Percentiles rank a stretch among this genome's conserved stretches.
phyloP scores from a whole-genome alignment of 1,140 invertebrate species.

The Caligus rogercresseyi region DNA sequence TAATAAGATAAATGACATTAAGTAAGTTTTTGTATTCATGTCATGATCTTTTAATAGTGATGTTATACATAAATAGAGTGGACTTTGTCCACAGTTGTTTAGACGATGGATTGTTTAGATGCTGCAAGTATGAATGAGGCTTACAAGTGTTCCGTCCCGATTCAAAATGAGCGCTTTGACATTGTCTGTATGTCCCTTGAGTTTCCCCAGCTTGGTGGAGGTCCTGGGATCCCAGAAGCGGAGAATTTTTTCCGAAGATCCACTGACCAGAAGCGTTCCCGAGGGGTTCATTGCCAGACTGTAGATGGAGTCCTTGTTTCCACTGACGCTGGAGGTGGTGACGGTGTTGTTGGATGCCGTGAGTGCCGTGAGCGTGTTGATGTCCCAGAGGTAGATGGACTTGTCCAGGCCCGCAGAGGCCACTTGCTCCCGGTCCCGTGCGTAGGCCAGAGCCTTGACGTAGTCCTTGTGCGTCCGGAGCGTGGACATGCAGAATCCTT shows the following conservation, averaged over 20 bases:
- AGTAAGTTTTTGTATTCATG: no score
- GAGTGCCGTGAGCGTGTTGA: slow-evolving; percentile 88
- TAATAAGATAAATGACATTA: no score
- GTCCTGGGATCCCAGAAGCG: slow-evolving; percentile 92
- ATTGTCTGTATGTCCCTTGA: slow-evolving; percentile 93
- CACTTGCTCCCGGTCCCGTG: slow-evolving; percentile 89
- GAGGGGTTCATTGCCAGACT: slow-evolving; percentile 94
- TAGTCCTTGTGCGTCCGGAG: slow-evolving; percentile 95
- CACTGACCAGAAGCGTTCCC: slow-evolving; percentile 86
- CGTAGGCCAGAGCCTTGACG: slow-evolving; percentile 93
- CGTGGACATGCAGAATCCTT: slow-evolving; percentile 98
- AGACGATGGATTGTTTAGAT: no score
- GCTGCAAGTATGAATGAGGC: neutral
- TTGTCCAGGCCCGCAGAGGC: slow-evolving; percentile 93
- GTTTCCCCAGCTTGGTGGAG: slow-evolving; percentile 85
- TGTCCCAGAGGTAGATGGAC: slow-evolving; percentile 96
- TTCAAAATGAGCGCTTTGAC: slow-evolving; percentile 43
- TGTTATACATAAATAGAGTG: neutral
- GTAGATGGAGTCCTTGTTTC: slow-evolving; percentile 97
- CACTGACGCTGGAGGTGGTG: slow-evolving; percentile 86
- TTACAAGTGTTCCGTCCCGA: slow-evolving; percentile 28
- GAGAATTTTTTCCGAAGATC: slow-evolving; percentile 79
- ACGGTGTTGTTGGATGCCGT: slow-evolving; percentile 98
- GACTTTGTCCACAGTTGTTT: neutral
- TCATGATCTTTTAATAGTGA: no score